Base-by-base conservation (phyloP, 2,888 invertebrate genomes). In the Arge pagana region DNA sequence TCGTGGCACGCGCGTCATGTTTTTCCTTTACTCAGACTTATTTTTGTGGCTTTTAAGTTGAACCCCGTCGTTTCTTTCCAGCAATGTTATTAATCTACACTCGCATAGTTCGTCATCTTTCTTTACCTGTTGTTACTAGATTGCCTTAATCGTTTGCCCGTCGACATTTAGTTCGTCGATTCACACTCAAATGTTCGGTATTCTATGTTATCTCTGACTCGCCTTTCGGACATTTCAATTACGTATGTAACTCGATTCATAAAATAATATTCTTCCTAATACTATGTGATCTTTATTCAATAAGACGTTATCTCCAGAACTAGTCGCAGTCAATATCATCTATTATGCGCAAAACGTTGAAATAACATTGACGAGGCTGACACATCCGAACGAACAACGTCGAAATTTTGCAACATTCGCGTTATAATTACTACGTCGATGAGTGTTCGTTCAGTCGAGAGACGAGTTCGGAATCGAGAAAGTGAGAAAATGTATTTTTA, bases 381-480 rank as follows among this genome's bases (percentile, higher is more conserved):
- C n/a, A n/a, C n/a, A n/a, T n/a, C n/a, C n/a, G n/a, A n/a, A n/a
- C n/a, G n/a, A n/a, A n/a, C n/a, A 31, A 23, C 13, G 41, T 19
- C 15, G 24, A 24, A 15, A 31, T 19, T 39, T 19, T 15, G 23
- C 28, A 26, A 16, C 10, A 13, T 13, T 54, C 55, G 56, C 36
- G 53, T 45, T 48, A 13, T 33, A 53, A 53, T 56, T 48, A n/a
- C n/a, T n/a, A n/a, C n/a, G n/a, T n/a, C n/a, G n/a, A n/a, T n/a
- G n/a, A n/a, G n/a, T n/a, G n/a, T n/a, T n/a, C n/a, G n/a, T n/a
- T n/a, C n/a, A n/a, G n/a, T n/a, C n/a, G n/a, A n/a, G n/a, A n/a
- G n/a, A n/a, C n/a, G n/a, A n/a, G n/a, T n/a, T n/a, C n/a, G 15
- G 24, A 39, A 39, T n/a, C 16, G 15, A 6, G 15, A 11, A 13